Percentiles rank a stretch among this genome's conserved stretches.
phyloP scores from a whole-genome alignment of 2,888 invertebrate genomes.

The Lysandra bellargus region DNA sequence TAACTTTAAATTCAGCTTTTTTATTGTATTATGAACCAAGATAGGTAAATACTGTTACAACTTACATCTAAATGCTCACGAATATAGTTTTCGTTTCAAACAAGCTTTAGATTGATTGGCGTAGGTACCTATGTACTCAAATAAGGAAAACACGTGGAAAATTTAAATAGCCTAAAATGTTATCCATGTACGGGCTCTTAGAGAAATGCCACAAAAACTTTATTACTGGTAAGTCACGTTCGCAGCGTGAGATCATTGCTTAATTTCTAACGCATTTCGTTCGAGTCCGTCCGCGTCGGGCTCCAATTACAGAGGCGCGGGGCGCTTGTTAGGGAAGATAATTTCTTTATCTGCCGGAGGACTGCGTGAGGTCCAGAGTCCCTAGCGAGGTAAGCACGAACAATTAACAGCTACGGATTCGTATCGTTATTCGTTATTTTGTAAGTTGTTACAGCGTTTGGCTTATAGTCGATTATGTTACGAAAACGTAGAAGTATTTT shows the following conservation, averaged over 20 bases:
- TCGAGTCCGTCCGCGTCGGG: conserved; percentile 45
- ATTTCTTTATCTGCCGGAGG: conserved; percentile 65
- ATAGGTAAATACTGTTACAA: no score
- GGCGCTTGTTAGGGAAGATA: conserved; percentile 66
- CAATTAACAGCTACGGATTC: neutral
- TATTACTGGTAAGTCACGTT: neutral
- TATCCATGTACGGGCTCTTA: neutral
- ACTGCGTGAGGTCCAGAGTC: conserved; percentile 62
- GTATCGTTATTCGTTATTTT: no score
- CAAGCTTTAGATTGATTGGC: no score
- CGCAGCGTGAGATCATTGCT: conserved; percentile 41
- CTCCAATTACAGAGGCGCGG: conserved; percentile 44
- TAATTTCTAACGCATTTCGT: conserved; percentile 41
- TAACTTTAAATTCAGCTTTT: no score
- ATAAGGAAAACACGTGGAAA: neutral
- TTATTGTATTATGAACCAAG: no score
- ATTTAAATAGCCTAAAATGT: no score
- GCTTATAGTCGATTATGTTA: neutral
- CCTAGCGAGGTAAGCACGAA: neutral
- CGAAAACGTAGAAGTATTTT: neutral
- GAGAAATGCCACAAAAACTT: neutral
- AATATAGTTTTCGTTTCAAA: neutral
- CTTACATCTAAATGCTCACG: no score
- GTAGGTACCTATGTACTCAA: neutral
- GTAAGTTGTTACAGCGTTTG: neutral